A percentile compares a stretch with the other conserved stretches of the same genome.
Evolutionary conservation across 1,140 invertebrate species (phyloP).

Genomic region (Tribolium castaneum): DNA sequence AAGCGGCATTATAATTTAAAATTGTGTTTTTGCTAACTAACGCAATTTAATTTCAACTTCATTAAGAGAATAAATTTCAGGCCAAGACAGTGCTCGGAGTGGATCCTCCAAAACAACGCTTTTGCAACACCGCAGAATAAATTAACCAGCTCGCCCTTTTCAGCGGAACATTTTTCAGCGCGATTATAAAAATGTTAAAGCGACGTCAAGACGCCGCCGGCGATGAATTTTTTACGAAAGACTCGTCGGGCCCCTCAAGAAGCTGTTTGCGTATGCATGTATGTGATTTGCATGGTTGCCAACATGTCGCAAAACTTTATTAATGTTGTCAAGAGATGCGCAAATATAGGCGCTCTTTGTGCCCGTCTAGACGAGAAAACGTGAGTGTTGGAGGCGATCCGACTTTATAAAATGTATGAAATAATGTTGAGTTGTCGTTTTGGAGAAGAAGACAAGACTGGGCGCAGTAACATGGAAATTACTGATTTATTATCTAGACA

Average conservation of each 20-base stretch:
- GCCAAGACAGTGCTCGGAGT: not conserved
- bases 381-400: conserved; percentile 30
- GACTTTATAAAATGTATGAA: conserved; percentile 36
- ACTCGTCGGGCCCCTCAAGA: conserved; percentile 11
- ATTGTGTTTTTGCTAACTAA: conserved; percentile 30
- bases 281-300: conserved; percentile 31
- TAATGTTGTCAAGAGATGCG: conserved; percentile 21
- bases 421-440: conserved; percentile 38
- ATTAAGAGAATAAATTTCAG: conserved; percentile 22
- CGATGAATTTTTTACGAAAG: not conserved
- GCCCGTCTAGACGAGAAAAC: conserved; percentile 17
- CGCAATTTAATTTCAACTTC: conserved; percentile 26
- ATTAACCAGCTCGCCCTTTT: conserved; percentile 7
- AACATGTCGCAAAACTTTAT: conserved; percentile 19
- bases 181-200: not conserved
- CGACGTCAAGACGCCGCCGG: not conserved
- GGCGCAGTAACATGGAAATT: conserved; percentile 39
- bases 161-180: not conserved
- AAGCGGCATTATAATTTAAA: conserved; percentile 7
- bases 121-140: conserved; percentile 16
- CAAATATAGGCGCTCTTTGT: conserved; percentile 22
- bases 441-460: conserved; percentile 21
- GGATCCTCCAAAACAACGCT: not conserved
- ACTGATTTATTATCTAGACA: conserved; percentile 43
- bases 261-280: conserved; percentile 21